A percentile compares a stretch with the other conserved stretches of the same genome.
Conservation (phyloP, 2,113 vertebrate species). For the Acanthochromis polyacanthus region DNA sequence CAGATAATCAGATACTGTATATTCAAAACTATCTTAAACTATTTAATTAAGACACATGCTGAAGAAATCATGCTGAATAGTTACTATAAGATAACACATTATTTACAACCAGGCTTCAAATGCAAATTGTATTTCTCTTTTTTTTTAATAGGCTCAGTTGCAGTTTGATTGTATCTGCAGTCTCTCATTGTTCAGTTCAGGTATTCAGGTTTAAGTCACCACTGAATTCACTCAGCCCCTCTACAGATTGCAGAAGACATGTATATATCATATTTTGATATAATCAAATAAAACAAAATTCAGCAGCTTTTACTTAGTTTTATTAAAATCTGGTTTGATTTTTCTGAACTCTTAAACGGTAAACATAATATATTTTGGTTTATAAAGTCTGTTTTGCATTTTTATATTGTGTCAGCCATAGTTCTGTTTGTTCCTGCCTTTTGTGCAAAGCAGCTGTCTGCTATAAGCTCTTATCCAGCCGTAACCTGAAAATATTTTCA, state of each 20-base stretch:
- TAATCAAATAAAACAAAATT: background rate
- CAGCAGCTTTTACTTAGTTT: too few species aligned
- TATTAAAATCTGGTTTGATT: too few species aligned
- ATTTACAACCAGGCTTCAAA: background rate
- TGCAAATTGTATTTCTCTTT: background rate
- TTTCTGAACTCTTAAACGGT: too few species aligned
- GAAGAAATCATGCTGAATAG: background rate
- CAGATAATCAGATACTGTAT: background rate
- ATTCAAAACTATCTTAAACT: background rate
- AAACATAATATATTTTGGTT: too few species aligned
- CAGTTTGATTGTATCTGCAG: background rate
- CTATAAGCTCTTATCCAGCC: background rate
- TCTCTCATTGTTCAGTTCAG: background rate
- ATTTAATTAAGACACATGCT: conserved; percentile 10
- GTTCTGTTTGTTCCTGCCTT: too few species aligned
- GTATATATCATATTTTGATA: too few species aligned
- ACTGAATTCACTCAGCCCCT: background rate
- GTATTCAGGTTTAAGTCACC: too few species aligned
- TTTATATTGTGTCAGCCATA: too few species aligned
- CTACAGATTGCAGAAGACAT: background rate
- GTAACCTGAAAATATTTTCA: background rate
- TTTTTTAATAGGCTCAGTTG: background rate
- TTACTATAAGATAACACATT: conserved; percentile 6
- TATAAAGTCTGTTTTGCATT: too few species aligned
- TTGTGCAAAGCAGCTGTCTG: too few species aligned